Evolutionary conservation across 30 jellyfish, hydroid and myxozoan species (phyloP).

Genomic region (Pelagia noctiluca): DNA sequence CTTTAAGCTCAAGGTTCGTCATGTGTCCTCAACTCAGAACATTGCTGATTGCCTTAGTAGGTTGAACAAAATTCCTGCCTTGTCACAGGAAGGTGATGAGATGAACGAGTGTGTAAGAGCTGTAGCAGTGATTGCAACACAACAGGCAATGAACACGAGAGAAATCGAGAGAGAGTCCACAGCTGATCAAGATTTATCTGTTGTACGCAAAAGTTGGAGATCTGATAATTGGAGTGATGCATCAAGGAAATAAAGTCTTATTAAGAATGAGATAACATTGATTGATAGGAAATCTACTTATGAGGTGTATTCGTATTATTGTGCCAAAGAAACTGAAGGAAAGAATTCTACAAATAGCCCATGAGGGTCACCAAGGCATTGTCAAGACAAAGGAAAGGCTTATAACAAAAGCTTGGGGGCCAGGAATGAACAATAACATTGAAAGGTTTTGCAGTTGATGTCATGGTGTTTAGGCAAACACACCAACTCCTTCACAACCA

Average conservation of each 20-base stretch:
- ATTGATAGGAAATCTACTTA: too few relatives aligned
- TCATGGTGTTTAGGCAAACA: constrained; percentile 1
- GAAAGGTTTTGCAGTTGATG: constrained; percentile 10
- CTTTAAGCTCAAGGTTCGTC: neutral
- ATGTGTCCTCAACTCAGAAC: constrained; percentile 25
- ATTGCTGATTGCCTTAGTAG: constrained; percentile 17
- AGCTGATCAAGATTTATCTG: too few relatives aligned
- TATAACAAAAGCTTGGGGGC: constrained; percentile 22
- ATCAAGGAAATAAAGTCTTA: neutral
- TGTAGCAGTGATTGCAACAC: too few relatives aligned
- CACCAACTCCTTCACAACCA: neutral
- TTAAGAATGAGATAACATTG: too few relatives aligned
- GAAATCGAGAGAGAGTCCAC: too few relatives aligned
- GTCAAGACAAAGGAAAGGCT: constrained; percentile 11
- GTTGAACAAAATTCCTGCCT: constrained; percentile 1
- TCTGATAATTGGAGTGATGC: neutral
- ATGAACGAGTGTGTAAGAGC: neutral
- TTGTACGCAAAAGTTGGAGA: too few relatives aligned
- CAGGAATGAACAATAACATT: constrained; percentile 13
- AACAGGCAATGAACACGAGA: too few relatives aligned
- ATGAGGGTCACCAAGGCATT: constrained; percentile 29
- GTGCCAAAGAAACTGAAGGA: too few relatives aligned
- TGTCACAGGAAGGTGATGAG: constrained; percentile 1
- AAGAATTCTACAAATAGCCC: neutral
- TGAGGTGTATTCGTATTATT: too few relatives aligned